Evolutionary conservation across 2,113 vertebrate species (phyloP), one percentile per base, ranked within the genome.

Genomic region (Syrrhaptes paradoxus): DNA sequence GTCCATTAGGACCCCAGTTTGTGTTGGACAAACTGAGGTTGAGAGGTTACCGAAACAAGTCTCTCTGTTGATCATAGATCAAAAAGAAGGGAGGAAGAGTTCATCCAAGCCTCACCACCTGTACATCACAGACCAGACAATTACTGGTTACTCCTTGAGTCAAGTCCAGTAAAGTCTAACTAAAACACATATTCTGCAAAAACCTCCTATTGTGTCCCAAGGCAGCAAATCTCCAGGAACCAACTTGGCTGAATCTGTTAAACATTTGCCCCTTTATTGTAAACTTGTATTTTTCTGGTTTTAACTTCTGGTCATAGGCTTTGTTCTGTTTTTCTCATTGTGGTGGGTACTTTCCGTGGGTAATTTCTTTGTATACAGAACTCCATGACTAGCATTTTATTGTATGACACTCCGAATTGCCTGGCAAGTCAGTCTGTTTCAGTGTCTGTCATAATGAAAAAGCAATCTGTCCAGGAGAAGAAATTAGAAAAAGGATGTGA

Each of bases 401-500:
- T 90, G 43, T 48, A 51, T 45, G 62, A 92, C 78, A 86, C 43
- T 79, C 28, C 6, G 24, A 76, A 71, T 11, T 96, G 82, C 67
- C 59, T 89, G 82, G 63, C 61, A 92, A 78, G 59, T 89, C 28
- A 19, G 41, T 67, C 43, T 91, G 25, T 86, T 90, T 78, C n/a
- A 11, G 22, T 81, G 65, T 36, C 79, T 90, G 85, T 81, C 6
- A 0, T 94, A 82, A 92, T 49, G 88, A 94, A 93, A 90, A 84
- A 93, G 18, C 68, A 84, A 93, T 87, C 72, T 93, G 70, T 72
- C 65, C 48, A 48, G 1, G 17, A 91, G 78, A 90, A 96, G 58
- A 78, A 95, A 95, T 92, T 88, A 72, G 49, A 85, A 76, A 95
- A 90, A 77, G 76, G 91, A 97, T 92, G 76, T 95, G 83, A 97